Evolutionary conservation across 2,797 vertebrate genomes (phyloP).

Genomic region (Eutrigla gurnardus): DNA sequence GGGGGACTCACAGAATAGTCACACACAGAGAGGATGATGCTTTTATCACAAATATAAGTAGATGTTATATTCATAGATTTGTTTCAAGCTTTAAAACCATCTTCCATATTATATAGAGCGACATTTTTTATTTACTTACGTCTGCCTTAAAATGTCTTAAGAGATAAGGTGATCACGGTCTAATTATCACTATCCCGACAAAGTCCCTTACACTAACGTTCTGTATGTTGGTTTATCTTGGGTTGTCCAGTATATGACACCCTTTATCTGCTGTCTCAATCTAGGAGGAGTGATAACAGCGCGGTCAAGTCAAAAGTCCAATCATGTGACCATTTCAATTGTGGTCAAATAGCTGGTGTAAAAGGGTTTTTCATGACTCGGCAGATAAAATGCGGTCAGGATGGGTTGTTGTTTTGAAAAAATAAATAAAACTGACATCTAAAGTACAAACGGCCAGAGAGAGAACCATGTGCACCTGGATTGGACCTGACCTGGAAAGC

Average conservation of each 20-base stretch:
- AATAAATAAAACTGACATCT: too few species aligned
- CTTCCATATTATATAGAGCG: too few species aligned
- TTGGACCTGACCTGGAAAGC: too few species aligned
- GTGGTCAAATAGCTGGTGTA: too few species aligned
- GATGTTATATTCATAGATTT: not conserved
- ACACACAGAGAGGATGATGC: not conserved
- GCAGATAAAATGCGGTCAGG: not conserved
- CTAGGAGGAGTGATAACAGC: not conserved
- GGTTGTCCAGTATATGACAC: not conserved
- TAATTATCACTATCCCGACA: not conserved
- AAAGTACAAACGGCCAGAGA: too few species aligned
- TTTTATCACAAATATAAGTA: not conserved
- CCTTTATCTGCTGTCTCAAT: not conserved
- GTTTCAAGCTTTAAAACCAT: not conserved
- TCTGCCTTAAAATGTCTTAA: not conserved
- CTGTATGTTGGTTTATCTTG: not conserved
- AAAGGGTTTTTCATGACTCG: not conserved
- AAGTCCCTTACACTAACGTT: not conserved
- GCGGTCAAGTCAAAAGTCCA: constrained; percentile 9
- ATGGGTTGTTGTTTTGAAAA: not conserved
- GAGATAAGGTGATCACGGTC: not conserved
- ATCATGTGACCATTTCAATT: not conserved
- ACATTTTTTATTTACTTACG: not conserved
- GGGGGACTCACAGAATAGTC: not conserved
- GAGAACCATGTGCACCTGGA: too few species aligned